These are phyloP conservation scores for Euclidia mi DNA, from an alignment of 2,888 invertebrate genomes.

Conservation along the genomic window DNA sequence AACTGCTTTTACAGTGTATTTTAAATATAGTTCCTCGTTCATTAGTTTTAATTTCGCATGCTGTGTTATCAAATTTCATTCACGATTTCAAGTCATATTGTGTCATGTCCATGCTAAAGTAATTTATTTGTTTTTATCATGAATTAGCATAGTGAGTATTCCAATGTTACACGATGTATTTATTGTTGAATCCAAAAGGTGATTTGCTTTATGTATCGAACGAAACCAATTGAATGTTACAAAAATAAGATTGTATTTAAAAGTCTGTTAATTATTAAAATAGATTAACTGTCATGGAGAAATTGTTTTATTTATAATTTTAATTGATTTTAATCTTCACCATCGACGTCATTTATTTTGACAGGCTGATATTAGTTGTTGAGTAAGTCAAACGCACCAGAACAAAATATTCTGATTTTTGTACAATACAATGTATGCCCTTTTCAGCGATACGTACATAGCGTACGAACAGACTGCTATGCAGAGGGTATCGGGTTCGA, in stretches of 20 bases:
- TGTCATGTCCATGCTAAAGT: constrained; percentile 75
- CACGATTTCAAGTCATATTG: constrained; percentile 77
- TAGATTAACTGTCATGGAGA: constrained; percentile 75
- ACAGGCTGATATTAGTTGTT: no score
- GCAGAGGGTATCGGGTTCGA: no score
- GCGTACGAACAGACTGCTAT: no score
- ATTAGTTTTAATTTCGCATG: constrained; percentile 68
- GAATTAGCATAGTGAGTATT: constrained; percentile 76
- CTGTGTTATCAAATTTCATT: constrained; percentile 65
- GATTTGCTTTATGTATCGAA: constrained; percentile 75
- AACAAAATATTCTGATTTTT: no score
- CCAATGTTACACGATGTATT: constrained; percentile 83
- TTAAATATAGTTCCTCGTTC: constrained; percentile 71
- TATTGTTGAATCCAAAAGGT: constrained; percentile 80
- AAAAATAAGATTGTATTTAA: constrained; percentile 84
- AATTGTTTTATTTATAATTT: constrained; percentile 60
- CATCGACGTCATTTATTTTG: no score
- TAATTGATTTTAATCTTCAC: no score
- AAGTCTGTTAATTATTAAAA: constrained; percentile 87
- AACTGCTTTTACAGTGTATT: constrained; percentile 49
- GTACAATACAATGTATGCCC: no score
- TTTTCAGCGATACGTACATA: no score
- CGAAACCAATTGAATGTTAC: constrained; percentile 81
- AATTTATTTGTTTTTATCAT: constrained; percentile 73
- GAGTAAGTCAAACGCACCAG: no score